A percentile compares a stretch with the other conserved stretches of the same genome.
phyloP scores from a whole-genome alignment of 1,140 invertebrate species.

The Phocides pigmalion region DNA sequence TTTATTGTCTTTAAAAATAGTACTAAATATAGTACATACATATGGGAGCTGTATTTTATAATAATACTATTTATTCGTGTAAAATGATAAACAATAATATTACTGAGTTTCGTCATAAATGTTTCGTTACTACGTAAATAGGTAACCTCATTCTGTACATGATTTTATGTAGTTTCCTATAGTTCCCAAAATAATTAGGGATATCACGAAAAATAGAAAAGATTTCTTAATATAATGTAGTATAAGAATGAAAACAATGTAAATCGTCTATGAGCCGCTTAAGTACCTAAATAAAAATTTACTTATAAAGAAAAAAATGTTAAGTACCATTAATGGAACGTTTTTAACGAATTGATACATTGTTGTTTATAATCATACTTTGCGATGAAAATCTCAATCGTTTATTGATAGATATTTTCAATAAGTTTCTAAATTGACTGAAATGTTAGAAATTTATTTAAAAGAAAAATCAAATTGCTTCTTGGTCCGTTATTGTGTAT shows the following conservation, averaged over 20 bases:
- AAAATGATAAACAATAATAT: no score
- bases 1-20: no score
- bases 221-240: background rate
- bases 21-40: no score
- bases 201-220: background rate
- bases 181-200: no score
- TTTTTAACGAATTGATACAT: constrained; percentile 3
- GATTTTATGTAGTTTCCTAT: no score
- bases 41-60: no score
- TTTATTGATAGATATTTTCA: no score
- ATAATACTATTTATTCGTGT: no score
- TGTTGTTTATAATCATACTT: background rate
- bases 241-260: background rate
- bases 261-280: constrained; percentile 20
- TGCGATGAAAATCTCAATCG: constrained; percentile 10
- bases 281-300: constrained; percentile 24
- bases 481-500: no score
- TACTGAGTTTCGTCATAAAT: no score
- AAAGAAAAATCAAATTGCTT: constrained; percentile 51
- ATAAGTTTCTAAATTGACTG: background rate
- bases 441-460: constrained; percentile 26
- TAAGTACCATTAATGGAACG: constrained; percentile 22
- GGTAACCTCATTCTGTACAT: no score
- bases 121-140: no score
- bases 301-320: constrained; percentile 23